phyloP scores from a whole-genome alignment of 2,797 vertebrate species.

The Anabas testudineus region DNA sequence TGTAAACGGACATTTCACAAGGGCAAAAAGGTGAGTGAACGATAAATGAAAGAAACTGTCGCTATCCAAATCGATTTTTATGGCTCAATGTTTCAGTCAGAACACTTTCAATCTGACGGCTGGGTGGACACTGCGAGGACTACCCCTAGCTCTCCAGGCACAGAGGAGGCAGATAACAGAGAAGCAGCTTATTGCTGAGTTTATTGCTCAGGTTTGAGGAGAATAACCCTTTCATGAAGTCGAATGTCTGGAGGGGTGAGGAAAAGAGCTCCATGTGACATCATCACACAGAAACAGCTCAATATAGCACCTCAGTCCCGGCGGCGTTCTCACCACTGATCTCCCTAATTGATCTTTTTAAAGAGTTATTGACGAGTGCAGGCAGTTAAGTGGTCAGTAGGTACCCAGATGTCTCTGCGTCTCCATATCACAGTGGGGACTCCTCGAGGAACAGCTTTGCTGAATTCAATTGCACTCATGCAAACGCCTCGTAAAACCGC shows the following conservation, averaged over 20 bases:
- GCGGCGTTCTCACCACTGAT: constrained; percentile 61
- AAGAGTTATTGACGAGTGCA: constrained; percentile 75
- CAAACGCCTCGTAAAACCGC: constrained; percentile 11
- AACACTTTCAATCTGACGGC: constrained; percentile 46
- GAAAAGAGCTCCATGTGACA: constrained; percentile 55
- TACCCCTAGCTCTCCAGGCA: not conserved
- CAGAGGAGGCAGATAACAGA: constrained; percentile 22
- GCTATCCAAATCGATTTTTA: constrained; percentile 61
- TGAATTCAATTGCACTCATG: constrained; percentile 31
- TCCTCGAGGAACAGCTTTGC: constrained; percentile 37
- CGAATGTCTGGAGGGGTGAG: constrained; percentile 56
- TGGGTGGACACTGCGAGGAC: constrained; percentile 39
- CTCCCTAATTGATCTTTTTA: constrained; percentile 76
- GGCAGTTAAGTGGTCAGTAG: constrained; percentile 73
- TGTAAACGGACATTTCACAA: constrained; percentile 56
- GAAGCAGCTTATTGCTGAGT: constrained; percentile 45
- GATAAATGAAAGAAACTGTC: constrained; percentile 58
- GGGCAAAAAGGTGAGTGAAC: constrained; percentile 59
- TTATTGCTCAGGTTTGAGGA: constrained; percentile 61
- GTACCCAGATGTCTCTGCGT: constrained; percentile 44
- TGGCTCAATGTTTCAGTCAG: constrained; percentile 50
- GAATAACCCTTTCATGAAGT: constrained; percentile 71
- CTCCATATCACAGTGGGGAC: constrained; percentile 26
- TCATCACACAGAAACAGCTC: constrained; percentile 68
- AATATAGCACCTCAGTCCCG: constrained; percentile 61